Conservation (phyloP, 1,140 invertebrate species). For the Ostrea denselamellosa region DNA sequence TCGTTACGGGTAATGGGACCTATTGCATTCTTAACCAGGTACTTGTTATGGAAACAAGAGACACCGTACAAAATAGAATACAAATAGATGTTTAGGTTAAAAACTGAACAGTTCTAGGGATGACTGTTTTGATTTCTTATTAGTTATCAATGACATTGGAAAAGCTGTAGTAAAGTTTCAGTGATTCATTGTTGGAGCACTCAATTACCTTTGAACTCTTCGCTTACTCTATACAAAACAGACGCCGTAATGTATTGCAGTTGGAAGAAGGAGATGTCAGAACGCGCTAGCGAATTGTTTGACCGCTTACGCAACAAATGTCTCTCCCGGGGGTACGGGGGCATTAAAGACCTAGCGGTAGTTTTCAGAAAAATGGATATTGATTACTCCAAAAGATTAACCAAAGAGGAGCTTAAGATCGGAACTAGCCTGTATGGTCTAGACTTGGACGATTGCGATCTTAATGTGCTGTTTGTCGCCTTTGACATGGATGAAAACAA, state of each 20-base stretch:
- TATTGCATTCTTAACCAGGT: neutral
- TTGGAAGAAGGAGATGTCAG: slow-evolving; percentile 46
- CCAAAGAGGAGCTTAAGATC: slow-evolving; percentile 58
- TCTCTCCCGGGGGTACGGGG: slow-evolving; percentile 48
- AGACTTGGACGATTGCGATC: slow-evolving; percentile 53
- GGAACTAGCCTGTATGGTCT: slow-evolving; percentile 61
- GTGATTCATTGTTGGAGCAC: neutral
- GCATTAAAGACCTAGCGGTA: slow-evolving; percentile 62
- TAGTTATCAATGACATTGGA: neutral
- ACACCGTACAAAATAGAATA: too few relatives aligned
- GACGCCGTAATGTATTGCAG: slow-evolving; percentile 32
- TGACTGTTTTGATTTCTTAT: too few relatives aligned
- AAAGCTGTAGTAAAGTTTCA: neutral
- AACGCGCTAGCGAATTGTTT: slow-evolving; percentile 46
- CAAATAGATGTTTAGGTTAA: neutral
- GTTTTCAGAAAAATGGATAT: slow-evolving; percentile 66
- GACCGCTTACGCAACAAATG: slow-evolving; percentile 43
- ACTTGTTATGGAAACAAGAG: slow-evolving; percentile 25
- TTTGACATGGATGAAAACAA: slow-evolving; percentile 64
- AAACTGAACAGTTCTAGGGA: neutral
- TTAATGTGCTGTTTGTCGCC: slow-evolving; percentile 57
- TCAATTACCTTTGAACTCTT: neutral
- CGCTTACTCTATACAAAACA: neutral
- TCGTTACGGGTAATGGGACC: slow-evolving; percentile 4
- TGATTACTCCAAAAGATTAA: slow-evolving; percentile 63